Conservation (phyloP, 2,797 vertebrate genomes). For the Tokudaia muenninki region DNA sequence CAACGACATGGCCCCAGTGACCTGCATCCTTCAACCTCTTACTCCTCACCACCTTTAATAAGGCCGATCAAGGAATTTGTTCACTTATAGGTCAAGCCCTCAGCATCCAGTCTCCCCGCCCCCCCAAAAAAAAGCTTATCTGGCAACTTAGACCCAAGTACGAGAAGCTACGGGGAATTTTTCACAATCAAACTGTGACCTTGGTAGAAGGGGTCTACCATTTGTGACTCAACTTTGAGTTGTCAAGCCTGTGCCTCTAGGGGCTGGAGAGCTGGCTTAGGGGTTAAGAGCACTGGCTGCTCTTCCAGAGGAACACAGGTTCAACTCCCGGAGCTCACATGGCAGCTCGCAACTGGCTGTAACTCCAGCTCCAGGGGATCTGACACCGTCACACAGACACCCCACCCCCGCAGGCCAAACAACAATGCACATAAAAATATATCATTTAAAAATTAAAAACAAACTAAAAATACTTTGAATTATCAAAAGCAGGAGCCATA, state of each 20-base stretch:
- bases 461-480: slow-evolving; percentile 16
- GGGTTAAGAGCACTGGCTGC: neutral
- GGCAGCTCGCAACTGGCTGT: neutral
- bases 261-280: neutral
- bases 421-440: neutral
- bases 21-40: neutral
- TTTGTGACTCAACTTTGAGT: neutral
- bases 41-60: neutral
- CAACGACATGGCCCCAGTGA: neutral
- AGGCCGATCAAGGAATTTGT: neutral
- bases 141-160: neutral
- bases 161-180: neutral
- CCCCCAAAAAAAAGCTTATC: too few relatives aligned
- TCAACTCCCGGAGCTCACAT: neutral
- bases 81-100: neutral
- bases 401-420: neutral
- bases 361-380: neutral
- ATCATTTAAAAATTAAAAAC: neutral
- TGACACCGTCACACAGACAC: neutral
- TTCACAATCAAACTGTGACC: neutral
- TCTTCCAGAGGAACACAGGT: neutral
- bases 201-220: neutral
- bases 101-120: neutral
- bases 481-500: neutral
- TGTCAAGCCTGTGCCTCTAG: neutral